Evolutionary conservation across 2,797 vertebrate genomes (phyloP).

Genomic region (Cygnus olor): DNA sequence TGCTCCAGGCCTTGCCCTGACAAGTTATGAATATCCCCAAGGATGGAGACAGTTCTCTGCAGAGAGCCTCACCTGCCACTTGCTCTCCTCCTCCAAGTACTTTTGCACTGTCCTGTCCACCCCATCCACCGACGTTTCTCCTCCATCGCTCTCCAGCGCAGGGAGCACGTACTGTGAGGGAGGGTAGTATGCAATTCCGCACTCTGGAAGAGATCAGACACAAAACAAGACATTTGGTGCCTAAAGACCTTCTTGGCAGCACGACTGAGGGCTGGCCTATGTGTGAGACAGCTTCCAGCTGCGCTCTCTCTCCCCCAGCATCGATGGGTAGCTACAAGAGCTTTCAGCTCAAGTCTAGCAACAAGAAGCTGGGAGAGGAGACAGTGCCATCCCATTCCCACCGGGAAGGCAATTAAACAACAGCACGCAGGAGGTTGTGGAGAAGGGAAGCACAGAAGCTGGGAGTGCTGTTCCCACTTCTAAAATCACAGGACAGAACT

Average conservation of each 20-base stretch:
- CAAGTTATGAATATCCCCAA: background rate
- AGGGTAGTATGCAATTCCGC: slow-evolving; percentile 88
- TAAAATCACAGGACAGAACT: background rate
- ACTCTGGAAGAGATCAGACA: slow-evolving; percentile 78
- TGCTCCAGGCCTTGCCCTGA: background rate
- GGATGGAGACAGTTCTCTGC: background rate
- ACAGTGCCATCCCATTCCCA: background rate
- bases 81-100: slow-evolving; percentile 72
- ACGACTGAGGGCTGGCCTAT: background rate
- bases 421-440: background rate
- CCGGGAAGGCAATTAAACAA: background rate
- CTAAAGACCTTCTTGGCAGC: background rate
- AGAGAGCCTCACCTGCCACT: slow-evolving; percentile 86
- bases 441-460: background rate
- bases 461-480: too few species aligned
- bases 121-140: slow-evolving; percentile 57
- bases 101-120: slow-evolving; percentile 64
- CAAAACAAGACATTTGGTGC: background rate
- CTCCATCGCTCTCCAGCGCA: slow-evolving; percentile 81
- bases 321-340: background rate
- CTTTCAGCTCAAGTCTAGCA: background rate
- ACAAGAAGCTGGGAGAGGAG: background rate
- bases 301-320: background rate
- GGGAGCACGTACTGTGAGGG: slow-evolving; percentile 90
- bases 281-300: background rate